A percentile compares a stretch with the other conserved stretches of the same genome.
Evolutionary conservation across 2,113 vertebrate species (phyloP).

Genomic region (Hucho hucho): DNA sequence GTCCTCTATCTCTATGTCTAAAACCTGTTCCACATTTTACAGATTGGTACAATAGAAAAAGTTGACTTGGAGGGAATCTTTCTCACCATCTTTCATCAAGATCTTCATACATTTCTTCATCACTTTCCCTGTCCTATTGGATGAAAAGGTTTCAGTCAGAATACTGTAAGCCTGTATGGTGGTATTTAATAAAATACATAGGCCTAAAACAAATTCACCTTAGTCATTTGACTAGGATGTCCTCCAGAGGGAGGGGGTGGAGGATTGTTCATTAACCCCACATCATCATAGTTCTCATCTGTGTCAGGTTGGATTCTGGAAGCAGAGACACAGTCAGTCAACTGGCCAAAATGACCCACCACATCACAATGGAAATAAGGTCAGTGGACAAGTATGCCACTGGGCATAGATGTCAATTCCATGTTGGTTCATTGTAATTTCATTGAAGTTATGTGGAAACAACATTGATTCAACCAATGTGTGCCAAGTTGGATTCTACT

Average conservation of each 20-base stretch:
- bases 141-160: slow-evolving; percentile 20
- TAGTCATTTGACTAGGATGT: slow-evolving; percentile 58
- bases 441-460: neutral
- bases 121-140: slow-evolving; percentile 74
- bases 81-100: slow-evolving; percentile 81
- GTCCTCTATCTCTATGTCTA: neutral
- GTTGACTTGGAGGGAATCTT: neutral
- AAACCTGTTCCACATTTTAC: neutral
- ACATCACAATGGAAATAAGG: neutral
- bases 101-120: slow-evolving; percentile 87
- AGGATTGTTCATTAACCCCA: slow-evolving; percentile 56
- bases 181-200: neutral
- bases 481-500: neutral
- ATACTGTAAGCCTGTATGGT: neutral
- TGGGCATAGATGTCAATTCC: neutral
- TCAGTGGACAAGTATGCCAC: neutral
- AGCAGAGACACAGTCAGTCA: slow-evolving; percentile 21
- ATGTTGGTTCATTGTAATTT: neutral
- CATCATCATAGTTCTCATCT: slow-evolving; percentile 84
- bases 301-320: slow-evolving; percentile 54
- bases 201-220: slow-evolving; percentile 56
- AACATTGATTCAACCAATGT: neutral
- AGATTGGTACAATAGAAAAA: neutral
- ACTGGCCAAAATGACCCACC: neutral
- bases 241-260: slow-evolving; percentile 57